Percentiles rank a stretch among this genome's conserved stretches.
Evolutionary conservation across 2,888 invertebrate species (phyloP).

Genomic region (Eupithecia tripunctaria): DNA sequence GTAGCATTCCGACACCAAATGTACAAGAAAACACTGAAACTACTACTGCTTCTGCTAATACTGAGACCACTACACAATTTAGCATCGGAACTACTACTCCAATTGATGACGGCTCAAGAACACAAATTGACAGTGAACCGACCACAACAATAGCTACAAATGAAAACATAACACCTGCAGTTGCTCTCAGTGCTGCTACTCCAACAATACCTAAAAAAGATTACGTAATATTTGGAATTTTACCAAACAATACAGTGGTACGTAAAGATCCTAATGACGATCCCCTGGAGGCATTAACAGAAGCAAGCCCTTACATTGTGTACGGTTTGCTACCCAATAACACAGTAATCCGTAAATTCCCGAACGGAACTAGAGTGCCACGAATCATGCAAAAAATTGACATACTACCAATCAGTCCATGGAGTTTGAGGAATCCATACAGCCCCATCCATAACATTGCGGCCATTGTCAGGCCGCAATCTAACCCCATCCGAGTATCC

Average conservation of each 20-base stretch:
- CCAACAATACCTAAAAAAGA: conserved; percentile 85
- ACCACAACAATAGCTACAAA: conserved; percentile 53
- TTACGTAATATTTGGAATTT: conserved; percentile 90
- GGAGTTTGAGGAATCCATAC: conserved; percentile 85
- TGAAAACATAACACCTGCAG: conserved; percentile 58
- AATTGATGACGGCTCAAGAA: conserved; percentile 55
- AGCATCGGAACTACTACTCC: conserved; percentile 53
- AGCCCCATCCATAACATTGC: conserved; percentile 85
- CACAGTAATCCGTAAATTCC: conserved; percentile 91
- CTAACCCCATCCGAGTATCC: conserved; percentile 86
- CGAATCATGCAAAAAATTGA: conserved; percentile 85
- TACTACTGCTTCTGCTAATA: conserved; percentile 31
- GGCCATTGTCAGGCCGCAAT: conserved; percentile 83
- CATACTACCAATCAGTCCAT: conserved; percentile 85
- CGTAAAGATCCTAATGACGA: conserved; percentile 89
- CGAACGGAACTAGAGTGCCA: conserved; percentile 91
- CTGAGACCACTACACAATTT: conserved; percentile 49
- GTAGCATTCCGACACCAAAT: conserved; percentile 30
- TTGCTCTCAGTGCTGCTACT: conserved; percentile 56
- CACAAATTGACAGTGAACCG: conserved; percentile 52
- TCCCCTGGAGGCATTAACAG: conserved; percentile 87
- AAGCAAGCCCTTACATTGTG: conserved; percentile 89
- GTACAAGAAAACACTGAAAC: conserved; percentile 38
- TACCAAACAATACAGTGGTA: conserved; percentile 91
- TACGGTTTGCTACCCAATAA: conserved; percentile 91